Percentiles rank a stretch among this genome's conserved stretches.
phyloP scores from a whole-genome alignment of 2,797 vertebrate genomes.

The Spinibarbus caldwelli region DNA sequence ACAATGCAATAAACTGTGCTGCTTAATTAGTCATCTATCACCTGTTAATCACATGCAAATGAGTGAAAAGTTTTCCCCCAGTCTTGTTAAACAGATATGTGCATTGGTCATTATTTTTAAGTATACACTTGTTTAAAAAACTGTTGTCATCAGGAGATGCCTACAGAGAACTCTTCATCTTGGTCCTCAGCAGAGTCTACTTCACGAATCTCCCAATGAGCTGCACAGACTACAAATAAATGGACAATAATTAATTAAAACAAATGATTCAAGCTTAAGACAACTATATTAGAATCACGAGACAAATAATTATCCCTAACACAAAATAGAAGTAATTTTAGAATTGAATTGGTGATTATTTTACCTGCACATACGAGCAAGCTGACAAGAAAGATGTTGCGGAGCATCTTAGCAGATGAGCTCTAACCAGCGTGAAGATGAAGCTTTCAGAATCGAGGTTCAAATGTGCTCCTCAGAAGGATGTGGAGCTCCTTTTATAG shows the following conservation, averaged over 20 bases:
- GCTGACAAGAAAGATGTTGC: conserved; percentile 28
- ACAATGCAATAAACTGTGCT: neutral
- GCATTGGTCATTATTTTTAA: neutral
- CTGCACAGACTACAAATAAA: conserved; percentile 37
- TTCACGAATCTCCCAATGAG: conserved; percentile 33
- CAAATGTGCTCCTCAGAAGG: neutral
- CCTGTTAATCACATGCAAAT: neutral
- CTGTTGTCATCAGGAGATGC: neutral
- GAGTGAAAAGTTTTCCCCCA: too few species aligned
- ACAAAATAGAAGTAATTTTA: neutral
- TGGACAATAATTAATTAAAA: neutral
- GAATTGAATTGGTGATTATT: neutral
- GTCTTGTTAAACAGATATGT: neutral
- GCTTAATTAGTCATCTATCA: neutral
- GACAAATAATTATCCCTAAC: neutral
- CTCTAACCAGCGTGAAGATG: neutral
- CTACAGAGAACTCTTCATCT: conserved; percentile 14
- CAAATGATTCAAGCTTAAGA: neutral
- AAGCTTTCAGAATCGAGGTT: neutral
- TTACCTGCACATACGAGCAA: conserved; percentile 51
- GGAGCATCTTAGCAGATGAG: conserved; percentile 33
- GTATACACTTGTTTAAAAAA: neutral
- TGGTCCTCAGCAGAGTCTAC: conserved; percentile 37
- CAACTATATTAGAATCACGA: neutral
- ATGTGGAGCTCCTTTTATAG: conserved; percentile 25